These are phyloP conservation scores for Apaloderma vittatum DNA, from an alignment of 2,113 vertebrate species.

Conservation along the genomic window DNA sequence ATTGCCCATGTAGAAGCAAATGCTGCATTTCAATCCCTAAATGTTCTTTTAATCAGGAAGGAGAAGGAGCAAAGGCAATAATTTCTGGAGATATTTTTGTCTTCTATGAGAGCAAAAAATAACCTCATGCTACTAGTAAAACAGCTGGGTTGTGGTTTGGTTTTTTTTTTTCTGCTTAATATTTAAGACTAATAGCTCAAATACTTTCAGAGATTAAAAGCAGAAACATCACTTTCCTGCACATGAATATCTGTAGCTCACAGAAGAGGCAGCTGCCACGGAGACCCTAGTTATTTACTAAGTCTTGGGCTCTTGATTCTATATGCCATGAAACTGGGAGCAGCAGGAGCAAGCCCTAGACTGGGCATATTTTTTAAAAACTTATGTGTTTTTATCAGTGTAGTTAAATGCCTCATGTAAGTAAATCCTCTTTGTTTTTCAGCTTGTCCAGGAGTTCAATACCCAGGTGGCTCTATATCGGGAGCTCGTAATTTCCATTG, in stretches of 20 bases:
- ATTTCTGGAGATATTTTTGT: constrained; percentile 50
- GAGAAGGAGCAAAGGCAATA: background rate
- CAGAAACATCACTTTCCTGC: background rate
- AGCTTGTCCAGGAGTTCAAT: constrained; percentile 99
- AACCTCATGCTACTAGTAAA: constrained; percentile 34
- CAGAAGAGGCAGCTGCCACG: background rate
- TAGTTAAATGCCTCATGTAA: constrained; percentile 4
- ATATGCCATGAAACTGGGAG: background rate
- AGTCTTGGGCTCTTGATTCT: background rate
- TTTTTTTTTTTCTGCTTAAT: background rate
- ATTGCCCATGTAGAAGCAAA: constrained; percentile 24
- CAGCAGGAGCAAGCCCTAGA: background rate
- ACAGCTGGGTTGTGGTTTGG: background rate
- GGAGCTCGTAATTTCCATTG: constrained; percentile 97
- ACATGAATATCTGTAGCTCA: background rate
- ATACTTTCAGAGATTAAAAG: background rate
- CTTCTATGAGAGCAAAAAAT: constrained; percentile 46
- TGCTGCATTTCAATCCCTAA: constrained; percentile 8
- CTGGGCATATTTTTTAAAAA: background rate
- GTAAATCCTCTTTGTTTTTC: constrained; percentile 69
- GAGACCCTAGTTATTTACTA: background rate
- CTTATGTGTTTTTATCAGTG: background rate
- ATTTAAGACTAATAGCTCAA: constrained; percentile 22
- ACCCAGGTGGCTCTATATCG: constrained; percentile 96
- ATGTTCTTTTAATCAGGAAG: constrained; percentile 49